Conservation (phyloP, 2,113 vertebrate genomes). For the Myodes glareolus region DNA sequence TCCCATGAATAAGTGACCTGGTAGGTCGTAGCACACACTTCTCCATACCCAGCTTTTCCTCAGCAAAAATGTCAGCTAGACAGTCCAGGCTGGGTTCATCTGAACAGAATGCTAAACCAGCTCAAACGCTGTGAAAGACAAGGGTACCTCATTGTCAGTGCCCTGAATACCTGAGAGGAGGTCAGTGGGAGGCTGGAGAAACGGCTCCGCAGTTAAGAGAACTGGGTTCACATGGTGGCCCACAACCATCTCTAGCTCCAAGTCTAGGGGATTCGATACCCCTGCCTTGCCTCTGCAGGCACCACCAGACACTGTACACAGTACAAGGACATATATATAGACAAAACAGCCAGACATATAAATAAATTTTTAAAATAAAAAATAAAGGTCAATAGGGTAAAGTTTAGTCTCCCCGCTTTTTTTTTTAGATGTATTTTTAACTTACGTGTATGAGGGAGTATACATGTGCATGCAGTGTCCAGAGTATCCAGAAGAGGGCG, state of each 20-base stretch:
- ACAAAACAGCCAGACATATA: neutral
- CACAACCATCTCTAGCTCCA: neutral
- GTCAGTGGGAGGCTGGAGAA: neutral
- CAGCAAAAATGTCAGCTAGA: neutral
- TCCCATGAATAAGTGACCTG: neutral
- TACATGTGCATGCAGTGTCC: no score
- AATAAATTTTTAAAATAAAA: neutral
- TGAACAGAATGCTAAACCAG: neutral
- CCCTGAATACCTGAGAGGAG: neutral
- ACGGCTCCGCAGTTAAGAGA: neutral
- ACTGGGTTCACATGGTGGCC: neutral
- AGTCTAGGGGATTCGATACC: neutral
- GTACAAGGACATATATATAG: no score
- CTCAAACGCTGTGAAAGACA: conserved; percentile 21
- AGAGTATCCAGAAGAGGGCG: neutral
- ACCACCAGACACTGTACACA: neutral
- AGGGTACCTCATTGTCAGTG: neutral
- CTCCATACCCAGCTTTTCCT: neutral
- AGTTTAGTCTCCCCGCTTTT: neutral
- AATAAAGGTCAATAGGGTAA: neutral
- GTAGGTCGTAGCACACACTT: neutral
- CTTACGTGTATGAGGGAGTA: no score
- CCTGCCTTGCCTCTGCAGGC: neutral
- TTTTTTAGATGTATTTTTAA: neutral
- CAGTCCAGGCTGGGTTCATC: neutral